Evolutionary conservation across 37 sponge, comb jelly and placozoan genomes (phyloP), one percentile per base, ranked within the genome.

Genomic region (Spongia lamella): DNA sequence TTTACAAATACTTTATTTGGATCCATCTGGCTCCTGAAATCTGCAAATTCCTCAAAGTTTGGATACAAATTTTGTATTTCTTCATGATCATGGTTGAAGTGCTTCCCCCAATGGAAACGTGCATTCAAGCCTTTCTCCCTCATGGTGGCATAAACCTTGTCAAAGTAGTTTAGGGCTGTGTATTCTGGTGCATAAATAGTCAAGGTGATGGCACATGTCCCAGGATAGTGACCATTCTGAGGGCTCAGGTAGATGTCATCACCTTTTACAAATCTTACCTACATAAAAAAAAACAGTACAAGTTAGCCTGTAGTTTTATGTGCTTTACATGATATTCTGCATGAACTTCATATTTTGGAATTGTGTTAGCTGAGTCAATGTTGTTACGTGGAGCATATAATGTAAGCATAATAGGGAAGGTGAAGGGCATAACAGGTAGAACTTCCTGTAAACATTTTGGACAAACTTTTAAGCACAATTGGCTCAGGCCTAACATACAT

Each of bases 161-260:
- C 53, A 55, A 84, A 84, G 32, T 84, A 84, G 11, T 47, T 40
- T 1, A 47, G n/a, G 3, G 64, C 77, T 29, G 47, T 76, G 16
- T 40, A 7, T 21, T 30, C 38, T 9, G 50, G 62, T 59, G 70
- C 77, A 27, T 84, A 84, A 29, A 84, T 84, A 19, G 84, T 84
- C 27, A 84, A 70, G 19, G 84, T 84, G 63, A 84, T 61, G n/a
- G 84, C 84, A 52, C 84, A 84, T 19, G 49, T 25, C 34, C 74
- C 56, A 7, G 39, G 38, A 56, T 32, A 17, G 14, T 15, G 26
- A n/a, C 70, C 63, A 26, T 32, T 29, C 25, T 61, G 20, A 16
- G 84, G 84, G 31, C 84, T 84, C 37, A 84, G 63, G 53, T 31
- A 69, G 24, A 62, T 70, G 43, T 84, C 77, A 38, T 84, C 84